Evolutionary conservation across 2,888 invertebrate species (phyloP), one percentile per base, ranked within the genome.

Genomic region (Hipparchia sbordonii): DNA sequence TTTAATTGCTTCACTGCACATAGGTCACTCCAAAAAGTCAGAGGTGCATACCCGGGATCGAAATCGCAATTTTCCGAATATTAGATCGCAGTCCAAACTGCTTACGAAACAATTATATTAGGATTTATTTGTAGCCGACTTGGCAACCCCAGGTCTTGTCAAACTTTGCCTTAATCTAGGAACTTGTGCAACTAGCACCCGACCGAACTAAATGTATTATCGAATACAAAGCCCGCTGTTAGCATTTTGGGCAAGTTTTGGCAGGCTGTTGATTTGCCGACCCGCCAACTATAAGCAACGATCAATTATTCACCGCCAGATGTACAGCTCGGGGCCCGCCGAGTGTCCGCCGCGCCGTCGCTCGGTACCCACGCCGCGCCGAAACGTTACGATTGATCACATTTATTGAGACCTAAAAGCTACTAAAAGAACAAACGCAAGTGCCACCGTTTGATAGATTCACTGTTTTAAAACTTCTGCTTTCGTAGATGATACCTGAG

Each of bases 191-290:
- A 12, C 60, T 12, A 0, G 39, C 39, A 13, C 57, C 6, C 12
- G 9, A 23, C 12, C 45, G 60, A 45, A n/a, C 60, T 61, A n/a
- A 45, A n/a, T n/a, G 45, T 45, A 45, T 61, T 61, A 61, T 39
- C 45, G 60, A 45, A n/a, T 6, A 7, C 60, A 61, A 60, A 45
- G 60, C 60, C 6, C 39, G 33, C 59, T 59, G 59, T 56, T 56
- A 56, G 9, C 60, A 6, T 45, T 10, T 12, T 12, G 12, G 60
- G 39, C 62, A 4, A 62, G 48, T 62, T 62, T 8, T 7, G 62
- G 46, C 62, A 62, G 62, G 46, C 62, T 39, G 62, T 9, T 13
- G 62, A 62, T 13, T 61, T 62, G 62, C 62, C 13, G 13, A 46
- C 46, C n/a, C 8, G 10, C 56, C 6, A 3, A 10, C 59, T 33